These are phyloP conservation scores for Muscicapa striata DNA, from an alignment of 2,797 vertebrate species.

Conservation along the genomic window DNA sequence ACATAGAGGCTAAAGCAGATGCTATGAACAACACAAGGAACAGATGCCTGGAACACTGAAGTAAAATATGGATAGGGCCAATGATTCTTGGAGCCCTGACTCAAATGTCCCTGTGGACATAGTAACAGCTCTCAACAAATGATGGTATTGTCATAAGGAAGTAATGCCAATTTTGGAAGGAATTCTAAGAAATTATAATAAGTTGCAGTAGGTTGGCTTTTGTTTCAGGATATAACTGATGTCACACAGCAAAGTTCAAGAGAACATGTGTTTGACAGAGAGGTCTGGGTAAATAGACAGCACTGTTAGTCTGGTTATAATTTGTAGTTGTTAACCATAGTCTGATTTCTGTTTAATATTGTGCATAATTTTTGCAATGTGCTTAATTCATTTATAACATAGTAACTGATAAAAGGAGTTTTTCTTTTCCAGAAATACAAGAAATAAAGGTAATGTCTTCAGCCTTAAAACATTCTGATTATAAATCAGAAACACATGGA, in stretches of 20 bases:
- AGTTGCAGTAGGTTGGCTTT: not conserved
- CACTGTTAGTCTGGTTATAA: not conserved
- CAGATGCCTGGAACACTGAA: not conserved
- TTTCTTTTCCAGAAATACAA: not conserved
- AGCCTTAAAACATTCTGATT: constrained; percentile 22
- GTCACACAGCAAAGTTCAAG: not conserved
- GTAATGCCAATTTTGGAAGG: not conserved
- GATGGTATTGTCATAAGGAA: not conserved
- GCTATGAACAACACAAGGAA: not conserved
- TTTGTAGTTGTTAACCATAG: not conserved
- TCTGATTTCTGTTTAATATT: not conserved
- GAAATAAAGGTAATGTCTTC: constrained; percentile 7
- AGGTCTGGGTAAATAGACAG: not conserved
- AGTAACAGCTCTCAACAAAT: not conserved
- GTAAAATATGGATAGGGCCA: not conserved
- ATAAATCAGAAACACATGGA: constrained; percentile 46
- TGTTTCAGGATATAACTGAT: not conserved
- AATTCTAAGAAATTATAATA: not conserved
- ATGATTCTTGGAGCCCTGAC: not conserved
- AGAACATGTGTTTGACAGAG: not conserved
- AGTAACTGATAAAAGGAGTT: not conserved
- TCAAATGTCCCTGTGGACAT: not conserved
- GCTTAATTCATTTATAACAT: not conserved
- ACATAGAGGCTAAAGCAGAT: not conserved
- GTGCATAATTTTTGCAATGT: not conserved